Percentiles rank a stretch among this genome's conserved stretches.
These are phyloP conservation scores for Diarsia dahlii DNA, from an alignment of 2,888 invertebrate species.

Conservation along the genomic window DNA sequence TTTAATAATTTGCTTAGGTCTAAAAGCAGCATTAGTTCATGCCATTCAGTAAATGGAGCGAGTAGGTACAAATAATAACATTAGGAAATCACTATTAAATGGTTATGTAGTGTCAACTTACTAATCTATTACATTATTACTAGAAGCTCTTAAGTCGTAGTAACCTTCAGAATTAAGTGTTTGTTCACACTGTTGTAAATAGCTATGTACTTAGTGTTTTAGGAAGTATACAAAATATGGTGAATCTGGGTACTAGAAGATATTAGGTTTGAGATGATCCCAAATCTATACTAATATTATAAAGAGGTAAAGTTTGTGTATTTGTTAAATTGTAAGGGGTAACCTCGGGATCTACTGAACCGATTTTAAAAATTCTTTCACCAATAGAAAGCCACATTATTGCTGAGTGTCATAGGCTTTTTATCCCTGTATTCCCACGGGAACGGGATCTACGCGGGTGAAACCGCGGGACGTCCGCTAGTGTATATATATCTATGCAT, in stretches of 20 bases:
- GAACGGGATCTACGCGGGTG: too few species aligned
- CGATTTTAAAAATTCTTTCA: too few species aligned
- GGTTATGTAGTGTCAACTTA: conserved; percentile 26
- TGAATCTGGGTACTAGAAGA: neutral
- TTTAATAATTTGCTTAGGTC: neutral
- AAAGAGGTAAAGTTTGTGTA: too few species aligned
- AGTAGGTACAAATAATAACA: conserved; percentile 3
- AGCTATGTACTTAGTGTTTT: neutral
- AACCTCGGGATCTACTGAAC: too few species aligned
- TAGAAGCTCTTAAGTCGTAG: conserved; percentile 38
- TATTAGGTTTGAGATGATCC: neutral
- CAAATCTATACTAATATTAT: too few species aligned
- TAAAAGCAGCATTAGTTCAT: neutral
- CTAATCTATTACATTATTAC: conserved; percentile 37
- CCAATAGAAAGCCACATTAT: too few species aligned
- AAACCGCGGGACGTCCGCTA: too few species aligned
- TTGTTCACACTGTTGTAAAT: neutral
- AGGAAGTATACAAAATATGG: neutral
- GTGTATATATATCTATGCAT: neutral
- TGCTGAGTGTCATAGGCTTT: too few species aligned
- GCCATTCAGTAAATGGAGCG: conserved; percentile 3
- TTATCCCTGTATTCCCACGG: too few species aligned
- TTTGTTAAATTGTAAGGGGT: too few species aligned
- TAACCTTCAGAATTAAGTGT: conserved; percentile 38
- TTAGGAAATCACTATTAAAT: conserved; percentile 30